Evolutionary conservation across 2,797 vertebrate genomes (phyloP).

Genomic region (Brachymystax lenok): DNA sequence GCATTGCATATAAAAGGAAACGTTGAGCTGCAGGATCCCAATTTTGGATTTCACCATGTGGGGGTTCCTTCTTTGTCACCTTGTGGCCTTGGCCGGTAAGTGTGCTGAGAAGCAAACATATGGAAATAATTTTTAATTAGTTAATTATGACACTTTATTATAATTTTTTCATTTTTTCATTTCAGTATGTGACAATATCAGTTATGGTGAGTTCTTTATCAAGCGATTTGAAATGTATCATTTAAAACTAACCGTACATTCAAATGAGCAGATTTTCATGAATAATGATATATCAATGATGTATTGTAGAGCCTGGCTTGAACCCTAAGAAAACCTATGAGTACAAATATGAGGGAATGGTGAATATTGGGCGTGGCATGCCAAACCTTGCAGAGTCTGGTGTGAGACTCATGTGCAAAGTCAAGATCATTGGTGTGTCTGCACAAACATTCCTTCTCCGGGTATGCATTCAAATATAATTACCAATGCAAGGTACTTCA

Average conservation of each 20-base stretch:
- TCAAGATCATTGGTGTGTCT: constrained; percentile 74
- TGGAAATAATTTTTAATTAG: background rate
- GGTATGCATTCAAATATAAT: constrained; percentile 56
- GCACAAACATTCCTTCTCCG: constrained; percentile 75
- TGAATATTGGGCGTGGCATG: constrained; percentile 71
- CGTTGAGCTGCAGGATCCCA: constrained; percentile 20
- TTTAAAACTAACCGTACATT: background rate
- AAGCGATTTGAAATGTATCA: too few relatives aligned
- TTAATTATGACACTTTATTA: background rate
- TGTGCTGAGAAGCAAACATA: constrained; percentile 18
- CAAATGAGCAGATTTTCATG: background rate
- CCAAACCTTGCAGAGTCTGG: constrained; percentile 75
- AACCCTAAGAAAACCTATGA: constrained; percentile 72
- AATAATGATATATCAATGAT: constrained; percentile 7
- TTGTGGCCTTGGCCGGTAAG: constrained; percentile 74
- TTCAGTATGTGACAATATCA: constrained; percentile 66
- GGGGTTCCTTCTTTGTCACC: constrained; percentile 65
- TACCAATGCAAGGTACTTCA: background rate
- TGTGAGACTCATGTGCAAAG: constrained; percentile 74
- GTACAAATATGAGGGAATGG: constrained; percentile 75
- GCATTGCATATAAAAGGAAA: constrained; percentile 57
- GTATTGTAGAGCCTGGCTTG: constrained; percentile 66
- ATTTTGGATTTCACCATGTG: constrained; percentile 63
- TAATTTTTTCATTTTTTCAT: background rate
- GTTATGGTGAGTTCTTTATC: constrained; percentile 69